These are phyloP conservation scores for Helogale parvula DNA, from an alignment of 2,113 vertebrate species.

Conservation along the genomic window DNA sequence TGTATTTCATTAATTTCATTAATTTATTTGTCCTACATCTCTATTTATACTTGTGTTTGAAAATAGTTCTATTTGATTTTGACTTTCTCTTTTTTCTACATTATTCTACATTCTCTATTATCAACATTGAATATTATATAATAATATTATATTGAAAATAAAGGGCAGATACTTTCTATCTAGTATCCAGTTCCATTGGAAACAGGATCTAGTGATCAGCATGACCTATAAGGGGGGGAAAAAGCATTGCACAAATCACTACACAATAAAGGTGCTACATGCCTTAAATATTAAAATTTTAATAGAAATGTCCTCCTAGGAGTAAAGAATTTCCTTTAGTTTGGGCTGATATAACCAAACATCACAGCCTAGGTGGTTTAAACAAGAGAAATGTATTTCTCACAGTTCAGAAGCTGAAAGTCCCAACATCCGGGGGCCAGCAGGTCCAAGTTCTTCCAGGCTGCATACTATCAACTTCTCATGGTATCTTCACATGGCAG, in stretches of 20 bases:
- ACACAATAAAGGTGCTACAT: neutral
- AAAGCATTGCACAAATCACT: neutral
- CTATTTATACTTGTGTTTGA: neutral
- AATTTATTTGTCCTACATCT: neutral
- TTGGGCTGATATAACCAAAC: neutral
- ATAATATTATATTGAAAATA: neutral
- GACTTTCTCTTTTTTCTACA: neutral
- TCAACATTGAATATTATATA: neutral
- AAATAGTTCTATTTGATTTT: neutral
- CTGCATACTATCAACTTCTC: neutral
- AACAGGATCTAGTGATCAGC: neutral
- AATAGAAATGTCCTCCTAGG: neutral
- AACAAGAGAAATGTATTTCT: neutral
- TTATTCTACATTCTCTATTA: neutral
- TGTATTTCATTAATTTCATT: neutral
- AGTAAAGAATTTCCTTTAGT: neutral
- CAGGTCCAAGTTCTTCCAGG: neutral
- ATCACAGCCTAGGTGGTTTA: neutral
- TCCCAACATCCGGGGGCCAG: neutral
- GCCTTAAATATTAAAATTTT: slow-evolving; percentile 3
- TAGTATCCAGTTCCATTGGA: neutral
- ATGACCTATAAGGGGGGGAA: neutral
- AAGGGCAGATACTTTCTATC: neutral
- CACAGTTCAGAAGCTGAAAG: neutral
- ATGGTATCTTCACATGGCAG: neutral